phyloP scores from a whole-genome alignment of 35 echinoderm and acorn worm genomes.

The Lytechinus variegatus region DNA sequence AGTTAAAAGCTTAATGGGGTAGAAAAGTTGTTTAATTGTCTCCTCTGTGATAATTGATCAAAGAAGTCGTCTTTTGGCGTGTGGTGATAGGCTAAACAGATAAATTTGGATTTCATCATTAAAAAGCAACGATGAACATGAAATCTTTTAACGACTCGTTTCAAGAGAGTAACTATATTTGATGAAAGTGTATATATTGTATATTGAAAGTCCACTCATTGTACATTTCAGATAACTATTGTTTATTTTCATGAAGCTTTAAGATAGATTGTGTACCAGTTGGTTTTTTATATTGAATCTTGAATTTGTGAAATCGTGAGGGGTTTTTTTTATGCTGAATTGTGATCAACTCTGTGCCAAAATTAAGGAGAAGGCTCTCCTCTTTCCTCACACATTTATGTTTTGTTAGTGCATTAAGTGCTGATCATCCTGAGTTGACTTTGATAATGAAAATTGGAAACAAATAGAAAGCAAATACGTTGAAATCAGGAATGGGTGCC shows the following conservation, averaged over 20 bases:
- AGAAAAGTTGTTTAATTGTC: no score
- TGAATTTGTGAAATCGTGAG: neutral
- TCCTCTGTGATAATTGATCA: no score
- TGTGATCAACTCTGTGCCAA: neutral
- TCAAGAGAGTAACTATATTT: neutral
- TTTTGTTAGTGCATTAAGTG: neutral
- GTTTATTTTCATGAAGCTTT: constrained; percentile 9
- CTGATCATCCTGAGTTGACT: no score
- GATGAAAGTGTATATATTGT: neutral
- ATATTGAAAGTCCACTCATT: neutral
- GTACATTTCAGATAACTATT: neutral
- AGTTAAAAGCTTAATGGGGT: no score
- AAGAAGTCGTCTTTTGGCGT: no score
- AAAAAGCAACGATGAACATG: neutral
- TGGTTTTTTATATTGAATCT: neutral
- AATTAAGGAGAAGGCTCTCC: neutral
- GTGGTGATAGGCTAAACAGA: no score
- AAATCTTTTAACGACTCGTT: neutral
- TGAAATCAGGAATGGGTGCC: no score
- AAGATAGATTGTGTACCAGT: neutral
- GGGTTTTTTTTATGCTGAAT: neutral
- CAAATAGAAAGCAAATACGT: no score
- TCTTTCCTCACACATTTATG: neutral
- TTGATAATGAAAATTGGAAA: no score
- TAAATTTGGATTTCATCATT: neutral